Base-by-base conservation (phyloP, 2,888 invertebrate species). In the Diadegma fenestrale region DNA sequence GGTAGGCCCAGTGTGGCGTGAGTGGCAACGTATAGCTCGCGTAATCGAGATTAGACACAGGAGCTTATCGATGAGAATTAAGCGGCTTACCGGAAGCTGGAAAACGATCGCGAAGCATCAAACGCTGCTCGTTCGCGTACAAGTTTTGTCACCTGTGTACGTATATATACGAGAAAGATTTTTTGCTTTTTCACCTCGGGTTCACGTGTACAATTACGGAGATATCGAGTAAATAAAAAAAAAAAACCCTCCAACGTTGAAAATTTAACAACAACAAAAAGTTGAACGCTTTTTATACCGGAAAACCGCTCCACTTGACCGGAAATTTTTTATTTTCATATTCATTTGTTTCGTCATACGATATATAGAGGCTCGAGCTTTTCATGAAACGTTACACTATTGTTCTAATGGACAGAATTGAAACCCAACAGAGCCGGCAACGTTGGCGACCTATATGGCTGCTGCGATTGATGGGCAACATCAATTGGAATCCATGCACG, bases 21-120 rank as follows among this genome's bases (percentile, higher is more conserved):
- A 80, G 82, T 54, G 78, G 14, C 54, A 69, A 72, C 51, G 68
- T 37, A 51, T 64, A 63, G n/a, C 71, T 63, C 81, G 86, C 81
- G 86, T 89, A 90, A 86, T 89, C 88, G 86, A 91, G 92, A 92
- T 92, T 92, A 90, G 90, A 89, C 89, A 88, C 80, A 85, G 79
- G 84, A 82, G 91, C 89, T 92, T 92, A 91, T 92, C 90, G 90
- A 84, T 89, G 90, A 85, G 90, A 92, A 90, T 92, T 92, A 90
- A 92, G 90, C 90, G 89, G 91, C 91, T 91, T 91, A 90, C 58
- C 89, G 88, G 87, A 88, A 86, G 89, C 90, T 88, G 81, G 82
- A 86, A 76, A 87, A 87, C 83, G 87, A 79, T 76, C 85, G 80
- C 85, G 80, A 64, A 45, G 80, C 80, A 78, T 37, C 66, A 61